Conservation (phyloP, 2,888 invertebrate genomes). For the Thera obeliscata region DNA sequence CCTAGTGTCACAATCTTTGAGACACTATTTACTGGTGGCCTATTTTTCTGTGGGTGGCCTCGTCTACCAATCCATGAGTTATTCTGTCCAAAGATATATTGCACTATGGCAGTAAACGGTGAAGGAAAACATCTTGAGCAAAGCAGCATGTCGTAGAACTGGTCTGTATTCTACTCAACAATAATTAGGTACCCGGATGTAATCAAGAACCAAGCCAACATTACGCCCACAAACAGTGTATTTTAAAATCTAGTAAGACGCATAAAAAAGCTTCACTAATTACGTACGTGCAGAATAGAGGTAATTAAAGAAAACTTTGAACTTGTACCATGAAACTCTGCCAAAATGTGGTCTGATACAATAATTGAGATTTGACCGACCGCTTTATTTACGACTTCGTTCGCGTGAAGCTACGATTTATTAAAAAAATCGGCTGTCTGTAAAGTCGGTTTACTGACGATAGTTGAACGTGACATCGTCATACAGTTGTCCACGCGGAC, state of each 20-base stretch:
- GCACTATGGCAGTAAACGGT: no score
- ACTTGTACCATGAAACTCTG: constrained; percentile 66
- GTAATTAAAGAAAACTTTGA: constrained; percentile 65
- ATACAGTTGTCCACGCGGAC: no score
- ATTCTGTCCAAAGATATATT: no score
- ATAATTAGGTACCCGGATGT: constrained; percentile 2
- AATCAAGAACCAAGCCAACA: constrained; percentile 14
- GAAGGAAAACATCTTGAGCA: no score
- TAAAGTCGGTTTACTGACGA: no score
- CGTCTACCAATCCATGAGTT: no score
- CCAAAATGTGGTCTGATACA: constrained; percentile 45
- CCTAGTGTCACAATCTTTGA: no score
- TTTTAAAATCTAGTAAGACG: constrained; percentile 13
- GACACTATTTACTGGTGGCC: no score
- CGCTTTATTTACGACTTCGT: not conserved
- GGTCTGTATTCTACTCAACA: not conserved
- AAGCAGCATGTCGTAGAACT: no score
- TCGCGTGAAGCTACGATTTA: not conserved
- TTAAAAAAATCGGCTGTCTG: no score
- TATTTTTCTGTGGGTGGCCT: no score
- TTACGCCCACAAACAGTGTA: constrained; percentile 18
- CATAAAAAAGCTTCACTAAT: constrained; percentile 53
- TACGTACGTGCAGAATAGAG: constrained; percentile 48
- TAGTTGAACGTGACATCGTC: no score
- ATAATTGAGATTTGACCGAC: not conserved